A percentile compares a stretch with the other conserved stretches of the same genome.
Conservation (phyloP, 2,888 invertebrate genomes). For the Meteorus cinctellus region DNA sequence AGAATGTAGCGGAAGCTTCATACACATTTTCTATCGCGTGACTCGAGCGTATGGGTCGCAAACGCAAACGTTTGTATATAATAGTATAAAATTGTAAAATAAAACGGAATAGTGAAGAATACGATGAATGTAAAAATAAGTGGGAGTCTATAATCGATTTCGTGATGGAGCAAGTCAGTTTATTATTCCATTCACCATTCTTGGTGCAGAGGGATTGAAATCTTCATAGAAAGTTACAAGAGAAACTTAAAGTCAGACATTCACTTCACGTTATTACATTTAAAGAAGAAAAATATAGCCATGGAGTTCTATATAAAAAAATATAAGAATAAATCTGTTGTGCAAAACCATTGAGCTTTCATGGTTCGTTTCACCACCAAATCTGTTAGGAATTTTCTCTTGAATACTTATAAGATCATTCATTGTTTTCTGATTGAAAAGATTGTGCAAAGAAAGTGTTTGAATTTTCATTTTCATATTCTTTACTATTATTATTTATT, state of each 20-base stretch:
- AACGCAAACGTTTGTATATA: not conserved
- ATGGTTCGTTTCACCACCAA: conserved; percentile 37
- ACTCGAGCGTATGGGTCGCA: not conserved
- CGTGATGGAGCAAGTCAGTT: conserved; percentile 1
- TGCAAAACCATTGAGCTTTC: conserved; percentile 8
- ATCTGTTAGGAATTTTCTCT: conserved; percentile 17
- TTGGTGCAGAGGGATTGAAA: not conserved
- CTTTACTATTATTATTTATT: not conserved
- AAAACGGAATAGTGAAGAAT: conserved; percentile 5
- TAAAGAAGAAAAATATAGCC: not conserved
- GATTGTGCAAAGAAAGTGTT: conserved; percentile 28
- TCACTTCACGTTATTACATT: not conserved
- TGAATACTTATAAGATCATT: conserved; percentile 1
- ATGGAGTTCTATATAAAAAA: not conserved
- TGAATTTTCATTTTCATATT: conserved; percentile 3
- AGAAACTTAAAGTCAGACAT: not conserved
- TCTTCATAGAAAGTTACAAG: conserved; percentile 6
- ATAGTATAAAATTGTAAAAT: conserved; percentile 12
- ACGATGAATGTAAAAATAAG: conserved; percentile 6
- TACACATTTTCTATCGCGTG: conserved; percentile 10
- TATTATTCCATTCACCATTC: conserved; percentile 40
- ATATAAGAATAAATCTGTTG: not conserved
- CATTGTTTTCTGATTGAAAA: not conserved
- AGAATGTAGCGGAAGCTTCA: conserved; percentile 29
- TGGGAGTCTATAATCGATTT: conserved; percentile 30